Evolutionary conservation across 2,797 vertebrate genomes (phyloP), one percentile per base, ranked within the genome.

Genomic region (Menidia menidia): DNA sequence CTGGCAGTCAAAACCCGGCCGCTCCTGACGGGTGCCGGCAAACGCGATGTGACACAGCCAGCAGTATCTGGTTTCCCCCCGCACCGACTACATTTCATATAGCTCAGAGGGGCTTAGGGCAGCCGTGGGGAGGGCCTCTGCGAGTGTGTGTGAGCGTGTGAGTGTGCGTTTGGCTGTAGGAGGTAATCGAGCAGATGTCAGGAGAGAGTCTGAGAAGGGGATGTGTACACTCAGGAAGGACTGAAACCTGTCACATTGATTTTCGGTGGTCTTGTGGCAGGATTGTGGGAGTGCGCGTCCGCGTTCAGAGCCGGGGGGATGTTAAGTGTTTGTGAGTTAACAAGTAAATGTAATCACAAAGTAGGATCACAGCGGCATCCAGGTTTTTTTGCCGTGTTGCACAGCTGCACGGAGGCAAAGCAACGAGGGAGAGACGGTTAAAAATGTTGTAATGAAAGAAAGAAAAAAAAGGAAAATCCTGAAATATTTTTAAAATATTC

Each of bases 201-300:
- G 86, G 85, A 89, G 83, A 86, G 86, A 86, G 82, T 90, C 87
- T 90, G 88, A 88, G 87, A 90, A 90, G 88, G 82, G 85, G 88
- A 86, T 90, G 87, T 88, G 87, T 87, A 92, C 87, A 89, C 88
- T 90, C 89, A 92, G 92, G 83, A 86, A 91, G 87, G 87, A 92
- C 88, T 91, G 92, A 92, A 90, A 90, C 88, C 91, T 93, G 92
- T 92, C 93, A 92, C 90, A 89, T 90, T 89, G 92, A 93, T 92
- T 93, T 90, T 82, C 87, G 88, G 80, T 78, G 81, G 81, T 86
- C 80, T 75, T 33, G 58, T 78, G 73, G 81, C 61, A 48, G 56
- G 53, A 10, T 7, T 39, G 35, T 39, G 35, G 13, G 32, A 55
- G 71, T 72, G 18, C 35, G 45, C 73, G 77, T 86, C 73, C 77